Conservation (phyloP, 2,888 invertebrate species). For the Chymomyza fuscimana region DNA sequence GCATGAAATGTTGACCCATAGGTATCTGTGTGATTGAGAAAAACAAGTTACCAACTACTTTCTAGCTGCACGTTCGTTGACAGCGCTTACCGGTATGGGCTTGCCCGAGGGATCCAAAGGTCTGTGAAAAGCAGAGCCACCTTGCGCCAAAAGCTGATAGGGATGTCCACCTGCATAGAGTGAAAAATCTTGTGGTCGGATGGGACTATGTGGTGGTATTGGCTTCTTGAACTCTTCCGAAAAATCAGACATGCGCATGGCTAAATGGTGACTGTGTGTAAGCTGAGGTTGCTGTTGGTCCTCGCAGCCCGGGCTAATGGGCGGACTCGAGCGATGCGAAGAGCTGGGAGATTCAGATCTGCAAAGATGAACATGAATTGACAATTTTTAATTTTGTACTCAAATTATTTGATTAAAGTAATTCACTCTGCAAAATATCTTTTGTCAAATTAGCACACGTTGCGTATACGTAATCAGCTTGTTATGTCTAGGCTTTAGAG, state of each 20-base stretch:
- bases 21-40: constrained; percentile 73
- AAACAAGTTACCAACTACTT: not conserved
- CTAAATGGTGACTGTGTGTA: constrained; percentile 58
- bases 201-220: constrained; percentile 79
- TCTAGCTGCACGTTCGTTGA: not conserved
- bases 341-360: constrained; percentile 81
- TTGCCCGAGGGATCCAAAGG: constrained; percentile 81
- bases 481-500: not conserved
- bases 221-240: constrained; percentile 80
- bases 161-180: constrained; percentile 80
- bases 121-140: constrained; percentile 82
- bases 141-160: constrained; percentile 81
- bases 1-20: constrained; percentile 81
- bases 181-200: constrained; percentile 78
- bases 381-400: too few species aligned
- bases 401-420: too few species aligned
- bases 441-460: constrained; percentile 23
- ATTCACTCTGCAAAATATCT: too few species aligned
- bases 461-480: constrained; percentile 61
- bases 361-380: constrained; percentile 6
- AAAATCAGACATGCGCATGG: constrained; percentile 81
- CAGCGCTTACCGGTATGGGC: constrained; percentile 77
- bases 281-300: constrained; percentile 81
- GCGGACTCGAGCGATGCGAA: constrained; percentile 88
- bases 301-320: constrained; percentile 92